A percentile compares a stretch with the other conserved stretches of the same genome.
Conservation (phyloP, 2,113 vertebrate genomes). For the Melospiza georgiana region DNA sequence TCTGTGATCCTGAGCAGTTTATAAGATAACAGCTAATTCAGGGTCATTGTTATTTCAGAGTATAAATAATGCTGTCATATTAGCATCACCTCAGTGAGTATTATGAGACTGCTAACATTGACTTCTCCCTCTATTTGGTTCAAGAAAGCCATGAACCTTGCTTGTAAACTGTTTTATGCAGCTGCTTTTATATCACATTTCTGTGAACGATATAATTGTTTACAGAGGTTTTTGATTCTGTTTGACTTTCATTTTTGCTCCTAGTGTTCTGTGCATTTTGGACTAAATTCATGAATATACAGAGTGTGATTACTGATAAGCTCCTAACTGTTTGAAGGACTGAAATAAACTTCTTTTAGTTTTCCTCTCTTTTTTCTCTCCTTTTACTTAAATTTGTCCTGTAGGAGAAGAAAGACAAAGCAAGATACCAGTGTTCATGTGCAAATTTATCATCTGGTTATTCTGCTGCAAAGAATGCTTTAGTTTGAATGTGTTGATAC, state of each 20-base stretch:
- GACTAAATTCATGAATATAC: not conserved
- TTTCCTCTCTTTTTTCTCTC: not conserved
- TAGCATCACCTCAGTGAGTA: not conserved
- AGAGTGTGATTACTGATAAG: not conserved
- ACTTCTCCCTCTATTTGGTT: not conserved
- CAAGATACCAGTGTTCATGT: not conserved
- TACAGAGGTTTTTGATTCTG: conserved; percentile 4
- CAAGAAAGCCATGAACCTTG: conserved; percentile 3
- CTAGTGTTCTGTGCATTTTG: not conserved
- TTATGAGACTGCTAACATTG: not conserved
- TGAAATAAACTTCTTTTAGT: not conserved
- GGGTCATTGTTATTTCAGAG: not conserved
- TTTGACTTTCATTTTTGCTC: conserved; percentile 39
- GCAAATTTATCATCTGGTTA: not conserved
- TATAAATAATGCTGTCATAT: not conserved
- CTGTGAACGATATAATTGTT: not conserved
- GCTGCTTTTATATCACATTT: not conserved
- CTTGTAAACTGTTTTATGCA: not conserved
- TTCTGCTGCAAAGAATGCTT: not conserved
- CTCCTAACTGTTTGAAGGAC: not conserved
- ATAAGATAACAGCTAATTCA: not conserved
- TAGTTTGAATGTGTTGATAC: fast-evolving
- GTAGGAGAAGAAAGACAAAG: not conserved
- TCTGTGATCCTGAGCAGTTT: not conserved
- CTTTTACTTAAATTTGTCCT: not conserved